A percentile compares a stretch with the other conserved stretches of the same genome.
These are phyloP conservation scores for Meiosimyza platycephala DNA, from an alignment of 2,888 invertebrate species.

Conservation along the genomic window DNA sequence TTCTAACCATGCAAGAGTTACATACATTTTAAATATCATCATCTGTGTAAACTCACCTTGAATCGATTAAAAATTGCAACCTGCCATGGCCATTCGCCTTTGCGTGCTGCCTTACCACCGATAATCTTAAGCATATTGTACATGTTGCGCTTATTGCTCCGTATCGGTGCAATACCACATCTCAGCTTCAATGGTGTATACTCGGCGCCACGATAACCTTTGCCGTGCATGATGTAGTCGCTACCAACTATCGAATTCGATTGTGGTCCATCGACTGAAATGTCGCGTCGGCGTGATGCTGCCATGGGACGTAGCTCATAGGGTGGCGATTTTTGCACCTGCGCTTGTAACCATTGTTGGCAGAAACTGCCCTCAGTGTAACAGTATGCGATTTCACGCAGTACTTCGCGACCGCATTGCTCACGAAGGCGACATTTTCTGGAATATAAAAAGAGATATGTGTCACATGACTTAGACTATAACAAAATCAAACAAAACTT, in stretches of 20 bases:
- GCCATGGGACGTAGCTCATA: slow-evolving; percentile 58
- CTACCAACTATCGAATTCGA: slow-evolving; percentile 56
- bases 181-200: slow-evolving; percentile 66
- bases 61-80: slow-evolving; percentile 88
- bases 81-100: slow-evolving; percentile 95
- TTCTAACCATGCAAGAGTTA: neutral
- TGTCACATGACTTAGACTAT: neutral
- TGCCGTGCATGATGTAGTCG: slow-evolving; percentile 63
- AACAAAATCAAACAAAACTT: slow-evolving; percentile 43
- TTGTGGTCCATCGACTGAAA: slow-evolving; percentile 45
- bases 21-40: neutral
- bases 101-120: slow-evolving; percentile 83
- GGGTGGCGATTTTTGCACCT: slow-evolving; percentile 61
- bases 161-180: slow-evolving; percentile 62
- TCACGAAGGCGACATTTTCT: slow-evolving; percentile 80
- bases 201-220: slow-evolving; percentile 65
- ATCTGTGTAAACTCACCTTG: slow-evolving; percentile 70
- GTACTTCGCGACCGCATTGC: slow-evolving; percentile 81
- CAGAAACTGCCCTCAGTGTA: slow-evolving; percentile 85
- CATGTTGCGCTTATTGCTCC: slow-evolving; percentile 62
- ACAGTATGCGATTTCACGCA: slow-evolving; percentile 87
- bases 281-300: slow-evolving; percentile 55
- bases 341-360: slow-evolving; percentile 74
- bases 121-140: slow-evolving; percentile 82
- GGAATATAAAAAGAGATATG: slow-evolving; percentile 17